Evolutionary conservation across 2,113 vertebrate genomes (phyloP).

Genomic region (Hypanus sabinus): DNA sequence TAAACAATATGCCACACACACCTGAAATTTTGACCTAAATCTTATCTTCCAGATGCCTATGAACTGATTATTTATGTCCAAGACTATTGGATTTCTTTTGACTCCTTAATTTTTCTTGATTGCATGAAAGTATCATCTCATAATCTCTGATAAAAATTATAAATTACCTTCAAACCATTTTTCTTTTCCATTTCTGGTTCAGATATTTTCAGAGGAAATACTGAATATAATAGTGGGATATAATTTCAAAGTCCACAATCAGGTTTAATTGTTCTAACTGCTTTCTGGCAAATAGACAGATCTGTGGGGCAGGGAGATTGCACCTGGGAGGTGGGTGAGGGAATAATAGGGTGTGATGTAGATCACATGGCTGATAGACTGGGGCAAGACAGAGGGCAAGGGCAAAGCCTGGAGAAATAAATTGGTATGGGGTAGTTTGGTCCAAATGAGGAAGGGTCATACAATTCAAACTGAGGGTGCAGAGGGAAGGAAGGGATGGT

Average conservation of each 20-base stretch:
- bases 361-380: no score
- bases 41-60: background rate
- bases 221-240: no score
- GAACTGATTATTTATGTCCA: background rate
- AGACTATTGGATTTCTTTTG: background rate
- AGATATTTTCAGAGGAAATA: background rate
- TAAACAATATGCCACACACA: background rate
- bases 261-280: background rate
- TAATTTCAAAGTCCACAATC: background rate
- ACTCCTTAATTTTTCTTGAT: background rate
- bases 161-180: background rate
- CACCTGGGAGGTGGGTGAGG: no score
- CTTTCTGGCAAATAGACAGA: background rate
- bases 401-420: no score
- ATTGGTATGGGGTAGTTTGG: no score
- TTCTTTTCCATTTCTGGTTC: background rate
- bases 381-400: no score
- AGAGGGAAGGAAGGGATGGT: background rate
- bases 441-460: no score
- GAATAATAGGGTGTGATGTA: no score
- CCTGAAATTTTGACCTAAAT: background rate
- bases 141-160: background rate
- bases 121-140: background rate
- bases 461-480: no score
- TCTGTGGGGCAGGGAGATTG: no score